Conservation (phyloP, 2,888 invertebrate genomes). For the Omphaloscelis lunosa region DNA sequence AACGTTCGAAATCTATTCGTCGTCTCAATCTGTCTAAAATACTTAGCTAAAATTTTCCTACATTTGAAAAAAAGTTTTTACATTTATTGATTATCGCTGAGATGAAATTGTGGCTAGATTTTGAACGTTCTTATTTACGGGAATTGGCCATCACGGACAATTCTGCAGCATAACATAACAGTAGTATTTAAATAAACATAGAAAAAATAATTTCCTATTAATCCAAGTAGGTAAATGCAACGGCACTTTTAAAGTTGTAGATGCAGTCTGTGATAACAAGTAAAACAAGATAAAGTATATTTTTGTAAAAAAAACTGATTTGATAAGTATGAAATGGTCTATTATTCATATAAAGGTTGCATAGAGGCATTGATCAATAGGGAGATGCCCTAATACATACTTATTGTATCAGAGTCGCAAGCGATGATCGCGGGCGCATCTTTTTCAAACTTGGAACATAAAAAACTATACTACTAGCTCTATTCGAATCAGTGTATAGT, state of each 20-base stretch:
- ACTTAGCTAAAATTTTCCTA: too few species aligned
- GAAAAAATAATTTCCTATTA: not conserved
- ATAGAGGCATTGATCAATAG: not conserved
- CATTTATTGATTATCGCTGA: too few species aligned
- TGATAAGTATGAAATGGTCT: not conserved
- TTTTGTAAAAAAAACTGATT: not conserved
- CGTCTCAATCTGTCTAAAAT: too few species aligned
- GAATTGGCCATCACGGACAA: too few species aligned
- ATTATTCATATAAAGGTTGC: not conserved
- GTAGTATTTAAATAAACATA: not conserved
- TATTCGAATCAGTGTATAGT: slow-evolving; percentile 13
- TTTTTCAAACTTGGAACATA: not conserved
- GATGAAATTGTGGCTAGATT: too few species aligned
- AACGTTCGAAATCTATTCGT: too few species aligned
- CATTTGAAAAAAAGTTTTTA: too few species aligned
- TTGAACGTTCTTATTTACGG: too few species aligned
- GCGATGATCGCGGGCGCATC: too few species aligned
- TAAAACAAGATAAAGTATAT: not conserved
- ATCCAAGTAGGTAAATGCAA: not conserved
- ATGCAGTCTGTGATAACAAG: slow-evolving; percentile 43
- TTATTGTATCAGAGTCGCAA: not conserved
- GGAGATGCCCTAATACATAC: not conserved
- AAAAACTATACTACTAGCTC: too few species aligned
- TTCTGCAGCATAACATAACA: too few species aligned
- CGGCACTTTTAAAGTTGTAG: not conserved